A percentile compares a stretch with the other conserved stretches of the same genome.
phyloP scores from a whole-genome alignment of 1,140 invertebrate genomes.

The Drosophila biarmipes region DNA sequence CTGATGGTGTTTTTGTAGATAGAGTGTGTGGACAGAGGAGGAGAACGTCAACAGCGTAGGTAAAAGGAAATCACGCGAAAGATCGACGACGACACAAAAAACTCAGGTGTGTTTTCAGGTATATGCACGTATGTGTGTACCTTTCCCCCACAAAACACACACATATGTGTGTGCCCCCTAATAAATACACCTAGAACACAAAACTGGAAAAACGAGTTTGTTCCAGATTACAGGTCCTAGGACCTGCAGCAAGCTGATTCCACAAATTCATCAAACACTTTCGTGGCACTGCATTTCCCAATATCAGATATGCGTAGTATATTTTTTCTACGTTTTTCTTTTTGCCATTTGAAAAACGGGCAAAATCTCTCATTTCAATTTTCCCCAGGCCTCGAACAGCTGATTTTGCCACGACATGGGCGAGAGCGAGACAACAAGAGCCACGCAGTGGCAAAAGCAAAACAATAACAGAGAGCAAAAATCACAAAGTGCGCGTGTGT shows the following conservation, averaged over 20 bases:
- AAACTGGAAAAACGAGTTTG: constrained; percentile 75
- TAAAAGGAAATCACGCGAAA: constrained; percentile 53
- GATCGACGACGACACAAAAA: constrained; percentile 13
- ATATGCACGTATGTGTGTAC: constrained; percentile 3
- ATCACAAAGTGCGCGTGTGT: constrained; percentile 20
- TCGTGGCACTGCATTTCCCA: constrained; percentile 18
- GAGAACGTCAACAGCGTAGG: constrained; percentile 48
- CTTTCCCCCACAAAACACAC: constrained; percentile 26
- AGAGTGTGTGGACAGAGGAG: constrained; percentile 29
- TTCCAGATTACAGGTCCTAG: constrained; percentile 58
- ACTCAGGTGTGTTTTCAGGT: constrained; percentile 42
- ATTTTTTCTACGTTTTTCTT: not conserved
- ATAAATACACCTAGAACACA: constrained; percentile 23
- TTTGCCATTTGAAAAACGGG: constrained; percentile 11
- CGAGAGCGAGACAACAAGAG: constrained; percentile 34
- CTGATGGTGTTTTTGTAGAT: constrained; percentile 77
- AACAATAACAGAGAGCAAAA: constrained; percentile 77
- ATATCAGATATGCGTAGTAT: constrained; percentile 1
- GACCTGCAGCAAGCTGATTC: constrained; percentile 35
- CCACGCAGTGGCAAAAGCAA: constrained; percentile 65
- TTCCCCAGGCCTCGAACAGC: constrained; percentile 43
- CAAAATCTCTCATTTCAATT: constrained; percentile 7
- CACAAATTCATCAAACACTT: constrained; percentile 26
- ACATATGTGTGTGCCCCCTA: constrained; percentile 8
- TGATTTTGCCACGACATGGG: constrained; percentile 39